Evolutionary conservation across 2,113 vertebrate genomes (phyloP).

Genomic region (Scortum barcoo): DNA sequence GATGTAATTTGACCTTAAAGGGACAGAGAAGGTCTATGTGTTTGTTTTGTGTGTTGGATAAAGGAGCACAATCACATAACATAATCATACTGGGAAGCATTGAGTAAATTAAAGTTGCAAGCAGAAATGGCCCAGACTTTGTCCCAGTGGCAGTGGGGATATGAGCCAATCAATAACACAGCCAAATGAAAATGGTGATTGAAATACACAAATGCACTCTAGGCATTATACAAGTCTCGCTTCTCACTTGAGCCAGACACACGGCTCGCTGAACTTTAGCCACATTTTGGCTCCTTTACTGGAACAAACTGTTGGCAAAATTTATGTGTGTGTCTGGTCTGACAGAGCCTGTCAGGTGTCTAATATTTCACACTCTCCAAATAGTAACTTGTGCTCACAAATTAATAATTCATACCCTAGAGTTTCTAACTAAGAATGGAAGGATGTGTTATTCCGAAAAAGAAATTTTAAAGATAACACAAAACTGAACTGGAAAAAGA

Average conservation of each 20-base stretch:
- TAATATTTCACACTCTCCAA: background rate
- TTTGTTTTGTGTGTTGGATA: slow-evolving; percentile 5
- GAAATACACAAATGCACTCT: background rate
- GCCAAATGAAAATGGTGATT: slow-evolving; percentile 49
- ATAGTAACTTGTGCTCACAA: background rate
- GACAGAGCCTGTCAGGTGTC: background rate
- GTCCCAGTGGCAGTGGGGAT: slow-evolving; percentile 27
- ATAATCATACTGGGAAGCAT: slow-evolving; percentile 2
- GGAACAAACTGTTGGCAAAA: background rate
- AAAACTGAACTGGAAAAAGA: background rate
- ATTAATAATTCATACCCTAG: background rate
- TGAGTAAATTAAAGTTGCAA: slow-evolving; percentile 19
- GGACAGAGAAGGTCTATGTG: background rate
- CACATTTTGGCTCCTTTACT: background rate
- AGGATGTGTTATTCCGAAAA: background rate
- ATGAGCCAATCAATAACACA: slow-evolving; percentile 41
- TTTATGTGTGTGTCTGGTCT: background rate
- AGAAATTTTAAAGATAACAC: background rate
- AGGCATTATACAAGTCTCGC: background rate
- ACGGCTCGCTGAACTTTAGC: background rate
- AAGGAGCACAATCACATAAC: background rate
- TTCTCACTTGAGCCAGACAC: background rate
- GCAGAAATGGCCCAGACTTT: slow-evolving; percentile 4
- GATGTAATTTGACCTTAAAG: slow-evolving; percentile 26
- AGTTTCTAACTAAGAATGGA: no score